These are phyloP conservation scores for Brachystomella parvula DNA, from an alignment of 1,140 invertebrate genomes.

Conservation along the genomic window DNA sequence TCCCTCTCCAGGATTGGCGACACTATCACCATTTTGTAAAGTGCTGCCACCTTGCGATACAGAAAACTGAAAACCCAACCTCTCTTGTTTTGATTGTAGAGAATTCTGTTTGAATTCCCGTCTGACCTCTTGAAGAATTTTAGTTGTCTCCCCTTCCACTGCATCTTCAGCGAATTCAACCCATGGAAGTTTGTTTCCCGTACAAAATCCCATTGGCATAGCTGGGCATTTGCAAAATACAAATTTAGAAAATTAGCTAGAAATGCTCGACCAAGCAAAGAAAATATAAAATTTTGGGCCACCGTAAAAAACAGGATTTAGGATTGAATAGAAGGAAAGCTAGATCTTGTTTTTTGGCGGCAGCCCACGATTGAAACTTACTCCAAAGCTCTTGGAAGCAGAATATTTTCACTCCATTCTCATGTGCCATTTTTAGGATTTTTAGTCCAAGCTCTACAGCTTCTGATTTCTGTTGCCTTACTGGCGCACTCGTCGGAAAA, in stretches of 20 bases:
- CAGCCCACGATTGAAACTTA: not conserved
- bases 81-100: not conserved
- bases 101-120: not conserved
- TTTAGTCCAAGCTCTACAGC: not conserved
- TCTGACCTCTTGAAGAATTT: not conserved
- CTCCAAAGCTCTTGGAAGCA: slow-evolving; percentile 28
- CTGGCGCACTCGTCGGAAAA: not conserved
- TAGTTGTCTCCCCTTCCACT: slow-evolving; percentile 10
- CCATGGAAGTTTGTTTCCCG: slow-evolving; percentile 26
- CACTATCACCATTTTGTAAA: slow-evolving; percentile 20
- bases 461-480: slow-evolving; percentile 3
- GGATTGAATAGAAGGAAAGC: too few relatives aligned
- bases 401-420: slow-evolving; percentile 14
- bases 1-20: slow-evolving; percentile 24
- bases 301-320: too few relatives aligned
- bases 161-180: slow-evolving; percentile 26
- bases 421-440: not conserved
- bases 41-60: slow-evolving; percentile 12
- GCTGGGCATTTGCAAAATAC: slow-evolving; percentile 4
- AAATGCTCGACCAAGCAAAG: not conserved
- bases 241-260: not conserved
- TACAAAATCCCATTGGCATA: slow-evolving; percentile 25
- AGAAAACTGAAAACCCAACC: not conserved
- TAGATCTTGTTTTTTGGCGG: not conserved
- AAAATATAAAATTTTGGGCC: not conserved